Evolutionary conservation across 2,888 invertebrate genomes (phyloP), one percentile per base, ranked within the genome.

Genomic region (Ormia ochracea): DNA sequence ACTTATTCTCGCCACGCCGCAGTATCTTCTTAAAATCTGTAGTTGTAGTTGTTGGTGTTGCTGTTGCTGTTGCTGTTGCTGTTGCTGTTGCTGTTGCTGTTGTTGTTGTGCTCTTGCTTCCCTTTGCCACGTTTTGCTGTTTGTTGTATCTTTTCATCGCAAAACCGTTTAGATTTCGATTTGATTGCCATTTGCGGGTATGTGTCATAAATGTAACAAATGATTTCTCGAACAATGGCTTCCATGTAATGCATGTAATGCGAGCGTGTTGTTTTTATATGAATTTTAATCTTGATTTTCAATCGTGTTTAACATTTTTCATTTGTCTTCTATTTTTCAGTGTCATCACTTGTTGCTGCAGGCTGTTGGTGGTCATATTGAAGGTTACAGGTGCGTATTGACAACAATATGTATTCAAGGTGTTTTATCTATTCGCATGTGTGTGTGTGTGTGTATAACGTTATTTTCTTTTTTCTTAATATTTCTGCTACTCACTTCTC

Each of bases 121-220:
- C 3, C 48, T 31, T 63, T 31, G n/a, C 14, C 7, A 6, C n/a
- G n/a, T 56, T 21, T n/a, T n/a, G n/a, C n/a, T 56, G 45, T 43
- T 45, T 12, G 10, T 48, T 48, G 3, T 31, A 38, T 17, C 10
- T 28, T 23, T 28, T 26, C 28, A 65, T 63, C 63, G 54, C 2
- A 38, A 21, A 63, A 73, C 54, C 41, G 14, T 54, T 63, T 41
- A 41, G 61, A 21, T 69, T 74, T 26, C 56, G 70, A 70, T 79
- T 76, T 76, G 80, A 81, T 78, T 78, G 81, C 81, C 81, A 78
- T 69, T 76, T 72, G n/a, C n/a, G n/a, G n/a, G n/a, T n/a, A 76
- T 69, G 81, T 81, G 81, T 81, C 81, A 81, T 78, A 78, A 78
- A 72, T 73, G 76, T 81, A 81, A 76, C 81, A 81, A 54, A 65